These are phyloP conservation scores for Toxostoma redivivum DNA, from an alignment of 2,113 vertebrate species.

Conservation along the genomic window DNA sequence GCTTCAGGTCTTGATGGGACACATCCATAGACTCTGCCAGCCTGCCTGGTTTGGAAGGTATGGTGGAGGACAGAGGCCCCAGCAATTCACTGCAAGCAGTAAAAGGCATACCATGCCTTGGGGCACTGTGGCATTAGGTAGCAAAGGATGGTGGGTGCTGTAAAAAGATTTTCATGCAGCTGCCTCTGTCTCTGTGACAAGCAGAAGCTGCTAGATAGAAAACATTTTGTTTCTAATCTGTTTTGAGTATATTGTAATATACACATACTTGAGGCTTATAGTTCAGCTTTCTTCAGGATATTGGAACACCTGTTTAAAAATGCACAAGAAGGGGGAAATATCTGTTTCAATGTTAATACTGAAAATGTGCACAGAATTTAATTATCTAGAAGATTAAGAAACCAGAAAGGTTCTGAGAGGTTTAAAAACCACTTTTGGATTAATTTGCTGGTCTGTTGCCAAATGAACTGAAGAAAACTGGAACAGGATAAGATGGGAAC, in stretches of 20 bases:
- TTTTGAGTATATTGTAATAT: not conserved
- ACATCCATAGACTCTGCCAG: not conserved
- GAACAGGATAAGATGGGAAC: not conserved
- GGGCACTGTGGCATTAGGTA: not conserved
- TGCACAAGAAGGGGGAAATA: not conserved
- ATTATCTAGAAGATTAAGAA: not conserved
- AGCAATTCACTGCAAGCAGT: rapidly evolving
- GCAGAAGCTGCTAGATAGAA: not conserved
- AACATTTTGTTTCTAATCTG: not conserved
- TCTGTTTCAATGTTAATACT: conserved; percentile 2
- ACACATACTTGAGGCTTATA: conserved; percentile 4
- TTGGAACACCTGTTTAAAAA: conserved; percentile 42
- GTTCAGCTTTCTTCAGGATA: conserved; percentile 32
- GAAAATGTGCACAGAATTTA: not conserved
- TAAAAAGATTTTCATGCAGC: not conserved
- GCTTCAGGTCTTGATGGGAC: not conserved
- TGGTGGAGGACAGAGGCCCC: not conserved
- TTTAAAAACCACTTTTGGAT: not conserved
- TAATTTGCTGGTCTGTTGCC: not conserved
- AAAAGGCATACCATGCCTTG: not conserved
- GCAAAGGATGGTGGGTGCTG: not conserved
- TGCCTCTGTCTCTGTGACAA: not conserved
- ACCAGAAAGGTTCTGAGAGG: not conserved
- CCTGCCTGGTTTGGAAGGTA: not conserved
- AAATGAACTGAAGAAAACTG: not conserved